These are phyloP conservation scores for Huso huso DNA, from an alignment of 2,797 vertebrate species.

Conservation along the genomic window DNA sequence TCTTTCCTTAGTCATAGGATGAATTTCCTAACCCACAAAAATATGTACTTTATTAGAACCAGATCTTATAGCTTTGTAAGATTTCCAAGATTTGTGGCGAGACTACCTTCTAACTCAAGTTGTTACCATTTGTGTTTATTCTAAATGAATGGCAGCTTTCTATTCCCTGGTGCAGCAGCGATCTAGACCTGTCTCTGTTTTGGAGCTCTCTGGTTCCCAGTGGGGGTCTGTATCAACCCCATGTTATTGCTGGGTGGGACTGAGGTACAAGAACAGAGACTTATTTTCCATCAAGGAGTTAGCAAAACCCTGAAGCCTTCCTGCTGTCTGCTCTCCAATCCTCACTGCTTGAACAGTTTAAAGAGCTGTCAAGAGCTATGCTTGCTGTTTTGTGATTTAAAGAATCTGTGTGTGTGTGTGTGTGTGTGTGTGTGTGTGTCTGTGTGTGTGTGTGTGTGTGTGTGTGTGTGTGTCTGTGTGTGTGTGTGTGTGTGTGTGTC, in stretches of 20 bases:
- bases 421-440: no score
- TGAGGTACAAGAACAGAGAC: neutral
- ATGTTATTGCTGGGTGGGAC: neutral
- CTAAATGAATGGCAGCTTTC: constrained; percentile 7
- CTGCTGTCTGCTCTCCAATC: neutral
- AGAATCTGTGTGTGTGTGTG: no score
- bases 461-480: no score
- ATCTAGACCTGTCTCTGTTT: neutral
- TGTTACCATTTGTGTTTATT: neutral
- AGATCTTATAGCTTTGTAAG: neutral
- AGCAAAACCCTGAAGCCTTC: neutral
- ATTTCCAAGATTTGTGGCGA: neutral
- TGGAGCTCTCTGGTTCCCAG: neutral
- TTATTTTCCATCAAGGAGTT: neutral
- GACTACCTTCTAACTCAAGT: neutral
- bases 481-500: no score
- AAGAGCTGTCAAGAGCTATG: no score
- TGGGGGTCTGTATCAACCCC: neutral
- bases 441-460: no score
- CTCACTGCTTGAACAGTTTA: no score
- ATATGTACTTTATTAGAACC: constrained; percentile 4
- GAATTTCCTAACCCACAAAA: constrained; percentile 5
- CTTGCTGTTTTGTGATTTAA: no score
- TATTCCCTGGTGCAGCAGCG: neutral
- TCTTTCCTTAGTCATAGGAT: constrained; percentile 6